Conservation (phyloP, 2,888 invertebrate genomes). For the Cheilosia urbana region DNA sequence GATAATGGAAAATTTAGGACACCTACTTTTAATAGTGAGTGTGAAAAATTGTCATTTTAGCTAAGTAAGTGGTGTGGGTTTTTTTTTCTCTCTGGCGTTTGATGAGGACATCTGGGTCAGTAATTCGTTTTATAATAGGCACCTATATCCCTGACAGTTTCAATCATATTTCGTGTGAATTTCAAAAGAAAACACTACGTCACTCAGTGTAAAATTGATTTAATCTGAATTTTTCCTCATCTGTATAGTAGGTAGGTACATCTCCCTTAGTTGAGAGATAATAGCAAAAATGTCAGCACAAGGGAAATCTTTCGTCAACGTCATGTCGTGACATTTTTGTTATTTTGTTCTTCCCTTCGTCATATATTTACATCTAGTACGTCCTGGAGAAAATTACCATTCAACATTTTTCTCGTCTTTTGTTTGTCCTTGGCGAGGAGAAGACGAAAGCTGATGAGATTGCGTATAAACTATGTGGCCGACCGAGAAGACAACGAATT, state of each 20-base stretch:
- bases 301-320: conserved; percentile 43
- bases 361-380: conserved; percentile 39
- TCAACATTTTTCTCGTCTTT: conserved; percentile 27
- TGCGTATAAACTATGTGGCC: conserved; percentile 5
- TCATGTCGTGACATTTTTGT: conserved; percentile 49
- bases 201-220: conserved; percentile 5
- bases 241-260: neutral
- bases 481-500: neutral
- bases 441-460: conserved; percentile 19
- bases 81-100: neutral
- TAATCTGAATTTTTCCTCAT: neutral
- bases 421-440: conserved; percentile 1
- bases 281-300: conserved; percentile 26
- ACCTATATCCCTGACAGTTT: neutral
- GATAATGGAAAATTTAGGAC: conserved; percentile 65
- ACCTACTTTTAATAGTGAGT: conserved; percentile 24
- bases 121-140: no score
- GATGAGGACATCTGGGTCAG: no score
- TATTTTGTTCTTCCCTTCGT: neutral
- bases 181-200: neutral
- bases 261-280: conserved; percentile 9
- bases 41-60: conserved; percentile 42
- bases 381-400: conserved; percentile 40
- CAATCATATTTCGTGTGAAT: no score
- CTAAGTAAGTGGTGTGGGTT: conserved; percentile 19